A percentile compares a stretch with the other conserved stretches of the same genome.
Conservation (phyloP, 2,888 invertebrate genomes). For the Caenorhabditis afra region DNA sequence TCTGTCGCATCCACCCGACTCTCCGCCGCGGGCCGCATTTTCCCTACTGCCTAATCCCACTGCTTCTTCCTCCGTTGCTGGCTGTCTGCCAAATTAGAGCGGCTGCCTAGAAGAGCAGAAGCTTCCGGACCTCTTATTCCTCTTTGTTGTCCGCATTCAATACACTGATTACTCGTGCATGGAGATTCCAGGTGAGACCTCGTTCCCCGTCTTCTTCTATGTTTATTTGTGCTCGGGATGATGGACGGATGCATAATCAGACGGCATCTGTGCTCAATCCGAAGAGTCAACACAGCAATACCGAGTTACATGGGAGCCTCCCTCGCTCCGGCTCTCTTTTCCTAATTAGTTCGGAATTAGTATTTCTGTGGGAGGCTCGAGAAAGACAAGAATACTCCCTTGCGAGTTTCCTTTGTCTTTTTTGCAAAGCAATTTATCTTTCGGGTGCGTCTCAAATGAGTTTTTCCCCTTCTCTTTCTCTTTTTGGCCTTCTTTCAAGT, state of each 20-base stretch:
- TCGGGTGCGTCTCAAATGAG: slow-evolving; percentile 13
- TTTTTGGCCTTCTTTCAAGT: slow-evolving; percentile 24
- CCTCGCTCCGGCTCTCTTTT: slow-evolving; percentile 1
- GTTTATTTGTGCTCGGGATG: slow-evolving; percentile 41
- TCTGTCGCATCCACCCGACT: slow-evolving; percentile 53
- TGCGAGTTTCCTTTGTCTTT: background rate
- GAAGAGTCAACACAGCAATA: slow-evolving; percentile 57
- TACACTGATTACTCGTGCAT: slow-evolving; percentile 47
- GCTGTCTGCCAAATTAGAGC: slow-evolving; percentile 55
- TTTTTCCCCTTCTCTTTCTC: slow-evolving; percentile 6
- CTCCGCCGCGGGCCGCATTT: slow-evolving; percentile 13
- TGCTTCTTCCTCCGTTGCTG: slow-evolving; percentile 28
- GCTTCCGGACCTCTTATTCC: slow-evolving; percentile 31
- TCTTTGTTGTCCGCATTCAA: slow-evolving; percentile 1
- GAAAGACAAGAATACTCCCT: no score
- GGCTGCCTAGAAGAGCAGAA: slow-evolving; percentile 13
- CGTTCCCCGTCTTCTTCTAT: background rate
- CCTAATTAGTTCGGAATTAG: slow-evolving; percentile 25
- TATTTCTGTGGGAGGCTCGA: background rate
- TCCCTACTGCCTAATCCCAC: slow-evolving; percentile 54
- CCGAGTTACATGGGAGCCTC: slow-evolving; percentile 41
- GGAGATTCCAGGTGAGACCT: slow-evolving; percentile 59
- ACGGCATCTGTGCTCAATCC: slow-evolving; percentile 55
- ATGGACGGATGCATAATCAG: slow-evolving; percentile 51
- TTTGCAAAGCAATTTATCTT: slow-evolving; percentile 14